phyloP scores from a whole-genome alignment of 2,113 vertebrate species.

The Pheucticus melanocephalus region DNA sequence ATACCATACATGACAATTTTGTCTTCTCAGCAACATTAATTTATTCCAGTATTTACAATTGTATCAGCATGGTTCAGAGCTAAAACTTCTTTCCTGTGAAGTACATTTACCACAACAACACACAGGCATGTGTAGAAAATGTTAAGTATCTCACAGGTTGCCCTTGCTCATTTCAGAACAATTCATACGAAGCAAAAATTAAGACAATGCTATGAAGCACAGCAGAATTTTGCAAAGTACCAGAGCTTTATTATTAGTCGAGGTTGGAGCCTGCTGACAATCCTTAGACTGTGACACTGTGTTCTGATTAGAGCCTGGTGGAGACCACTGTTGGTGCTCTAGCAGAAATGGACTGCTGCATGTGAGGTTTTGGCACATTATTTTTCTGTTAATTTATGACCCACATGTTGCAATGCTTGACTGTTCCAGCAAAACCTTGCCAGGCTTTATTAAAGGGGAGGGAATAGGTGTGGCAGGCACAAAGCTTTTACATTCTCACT shows the following conservation, averaged over 20 bases:
- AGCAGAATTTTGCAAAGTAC: neutral
- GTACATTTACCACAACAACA: neutral
- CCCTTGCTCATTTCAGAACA: neutral
- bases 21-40: neutral
- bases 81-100: neutral
- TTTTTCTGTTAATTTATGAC: neutral
- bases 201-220: neutral
- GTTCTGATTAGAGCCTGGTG: neutral
- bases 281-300: neutral
- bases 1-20: neutral
- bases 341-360: neutral
- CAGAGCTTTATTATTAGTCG: neutral
- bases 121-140: neutral
- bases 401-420: neutral
- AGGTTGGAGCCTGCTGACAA: neutral
- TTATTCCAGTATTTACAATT: neutral
- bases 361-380: neutral
- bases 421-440: neutral
- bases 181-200: neutral
- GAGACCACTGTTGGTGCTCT: neutral
- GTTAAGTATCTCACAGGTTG: neutral
- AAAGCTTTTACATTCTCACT: neutral
- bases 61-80: neutral
- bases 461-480: conserved; percentile 1
- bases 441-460: neutral